A percentile compares a stretch with the other conserved stretches of the same genome.
phyloP scores from a whole-genome alignment of 1,140 invertebrate genomes.

The Sogatella furcifera region DNA sequence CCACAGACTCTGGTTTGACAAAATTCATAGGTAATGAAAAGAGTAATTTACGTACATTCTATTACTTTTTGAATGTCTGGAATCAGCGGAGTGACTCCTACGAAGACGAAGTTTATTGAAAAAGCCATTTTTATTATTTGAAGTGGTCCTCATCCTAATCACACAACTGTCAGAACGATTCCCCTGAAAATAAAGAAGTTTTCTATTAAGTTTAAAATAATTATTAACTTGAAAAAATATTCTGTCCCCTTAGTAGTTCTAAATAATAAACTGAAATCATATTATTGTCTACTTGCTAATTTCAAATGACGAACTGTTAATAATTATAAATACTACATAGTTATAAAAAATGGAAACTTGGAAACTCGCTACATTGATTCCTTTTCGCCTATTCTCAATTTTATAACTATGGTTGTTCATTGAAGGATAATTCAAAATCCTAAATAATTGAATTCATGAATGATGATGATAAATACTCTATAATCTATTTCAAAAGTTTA shows the following conservation, averaged over 20 bases:
- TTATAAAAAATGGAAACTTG: background rate
- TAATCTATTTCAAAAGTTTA: slow-evolving; percentile 4
- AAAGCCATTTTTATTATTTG: slow-evolving; percentile 18
- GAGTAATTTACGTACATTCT: slow-evolving; percentile 18
- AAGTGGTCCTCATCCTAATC: slow-evolving; percentile 14
- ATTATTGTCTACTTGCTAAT: too few species aligned
- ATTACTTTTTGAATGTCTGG: slow-evolving; percentile 16
- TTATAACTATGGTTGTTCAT: too few species aligned
- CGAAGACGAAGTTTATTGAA: slow-evolving; percentile 18
- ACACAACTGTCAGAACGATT: slow-evolving; percentile 22
- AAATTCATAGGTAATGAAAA: background rate
- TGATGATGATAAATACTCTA: background rate
- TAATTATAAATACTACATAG: too few species aligned
- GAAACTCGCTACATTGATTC: too few species aligned
- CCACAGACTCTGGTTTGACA: too few species aligned
- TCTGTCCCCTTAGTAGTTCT: too few species aligned
- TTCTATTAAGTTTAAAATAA: too few species aligned
- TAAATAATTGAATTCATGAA: too few species aligned
- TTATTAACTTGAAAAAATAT: too few species aligned
- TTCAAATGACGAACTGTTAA: background rate
- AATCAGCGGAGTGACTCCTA: slow-evolving; percentile 21
- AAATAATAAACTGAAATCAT: too few species aligned
- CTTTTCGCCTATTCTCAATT: too few species aligned
- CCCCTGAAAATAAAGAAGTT: slow-evolving; percentile 19
- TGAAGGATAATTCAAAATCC: too few species aligned